These are phyloP conservation scores for Amphilophus citrinellus DNA, from an alignment of 2,113 vertebrate genomes.

Conservation along the genomic window DNA sequence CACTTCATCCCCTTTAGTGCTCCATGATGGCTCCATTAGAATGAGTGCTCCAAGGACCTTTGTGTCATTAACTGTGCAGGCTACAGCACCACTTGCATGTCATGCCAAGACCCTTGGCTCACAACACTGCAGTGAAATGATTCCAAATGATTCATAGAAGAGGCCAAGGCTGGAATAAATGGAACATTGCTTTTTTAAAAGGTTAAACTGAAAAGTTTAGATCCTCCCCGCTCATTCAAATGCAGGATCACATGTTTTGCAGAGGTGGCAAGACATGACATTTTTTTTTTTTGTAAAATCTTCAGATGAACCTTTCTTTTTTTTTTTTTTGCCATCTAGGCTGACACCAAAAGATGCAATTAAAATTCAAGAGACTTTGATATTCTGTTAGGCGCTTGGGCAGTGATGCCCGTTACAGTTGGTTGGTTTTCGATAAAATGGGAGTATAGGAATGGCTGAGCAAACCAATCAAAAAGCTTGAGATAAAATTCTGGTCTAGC, in stretches of 20 bases:
- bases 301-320: background rate
- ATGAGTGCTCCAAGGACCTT: conserved; percentile 42
- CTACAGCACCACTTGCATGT: conserved; percentile 44
- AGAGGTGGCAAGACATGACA: background rate
- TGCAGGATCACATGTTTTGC: background rate
- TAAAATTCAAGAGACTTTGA: background rate
- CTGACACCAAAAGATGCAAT: background rate
- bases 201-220: conserved; percentile 38
- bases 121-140: conserved; percentile 17
- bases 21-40: conserved; percentile 52
- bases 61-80: conserved; percentile 49
- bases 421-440: background rate
- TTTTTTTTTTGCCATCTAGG: background rate
- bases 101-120: conserved; percentile 60
- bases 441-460: background rate
- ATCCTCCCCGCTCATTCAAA: background rate
- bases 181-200: conserved; percentile 41
- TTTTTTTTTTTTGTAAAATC: background rate
- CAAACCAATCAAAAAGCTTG: background rate
- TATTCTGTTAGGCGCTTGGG: background rate
- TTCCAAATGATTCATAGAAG: conserved; percentile 51
- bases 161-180: conserved; percentile 32
- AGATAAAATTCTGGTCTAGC: background rate
- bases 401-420: background rate
- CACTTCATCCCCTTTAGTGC: conserved; percentile 41